Conservation (phyloP, 2,888 invertebrate genomes). For the Scotopteryx bipunctaria region DNA sequence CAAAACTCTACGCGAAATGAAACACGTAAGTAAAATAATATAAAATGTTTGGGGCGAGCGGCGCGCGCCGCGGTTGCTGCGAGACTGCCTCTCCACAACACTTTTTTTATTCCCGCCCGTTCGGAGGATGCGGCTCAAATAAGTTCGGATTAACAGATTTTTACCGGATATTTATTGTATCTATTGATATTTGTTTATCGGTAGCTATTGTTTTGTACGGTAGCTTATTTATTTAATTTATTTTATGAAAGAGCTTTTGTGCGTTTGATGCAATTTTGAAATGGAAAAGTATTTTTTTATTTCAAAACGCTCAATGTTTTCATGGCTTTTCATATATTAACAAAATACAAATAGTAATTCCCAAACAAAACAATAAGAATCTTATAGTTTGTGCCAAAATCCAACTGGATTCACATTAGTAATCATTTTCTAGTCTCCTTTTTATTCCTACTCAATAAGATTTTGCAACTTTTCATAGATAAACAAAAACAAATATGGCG, state of each 20-base stretch:
- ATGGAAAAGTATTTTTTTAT: neutral
- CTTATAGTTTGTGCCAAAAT: conserved; percentile 35
- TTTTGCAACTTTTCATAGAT: conserved; percentile 4
- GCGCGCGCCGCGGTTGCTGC: conserved; percentile 72
- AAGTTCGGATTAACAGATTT: conserved; percentile 62
- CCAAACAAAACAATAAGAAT: conserved; percentile 29
- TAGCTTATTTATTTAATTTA: conserved; percentile 7
- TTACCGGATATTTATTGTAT: conserved; percentile 37
- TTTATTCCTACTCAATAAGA: conserved; percentile 1
- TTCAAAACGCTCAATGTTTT: too few species aligned
- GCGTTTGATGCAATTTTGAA: neutral
- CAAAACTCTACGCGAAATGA: conserved; percentile 81
- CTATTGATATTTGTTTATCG: conserved; percentile 21
- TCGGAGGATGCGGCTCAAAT: conserved; percentile 70
- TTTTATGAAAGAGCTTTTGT: conserved; percentile 8
- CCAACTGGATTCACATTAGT: conserved; percentile 69
- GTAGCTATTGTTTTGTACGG: conserved; percentile 24
- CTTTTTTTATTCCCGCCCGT: conserved; percentile 75
- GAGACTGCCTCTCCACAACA: conserved; percentile 63
- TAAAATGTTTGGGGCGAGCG: conserved; percentile 74
- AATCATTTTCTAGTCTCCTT: conserved; percentile 25
- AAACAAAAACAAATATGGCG: conserved; percentile 56
- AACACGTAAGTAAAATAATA: conserved; percentile 81
- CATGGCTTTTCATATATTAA: neutral
- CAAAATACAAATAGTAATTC: neutral